Base-by-base conservation (phyloP, 2,113 vertebrate genomes). In the Pteronura brasiliensis region DNA sequence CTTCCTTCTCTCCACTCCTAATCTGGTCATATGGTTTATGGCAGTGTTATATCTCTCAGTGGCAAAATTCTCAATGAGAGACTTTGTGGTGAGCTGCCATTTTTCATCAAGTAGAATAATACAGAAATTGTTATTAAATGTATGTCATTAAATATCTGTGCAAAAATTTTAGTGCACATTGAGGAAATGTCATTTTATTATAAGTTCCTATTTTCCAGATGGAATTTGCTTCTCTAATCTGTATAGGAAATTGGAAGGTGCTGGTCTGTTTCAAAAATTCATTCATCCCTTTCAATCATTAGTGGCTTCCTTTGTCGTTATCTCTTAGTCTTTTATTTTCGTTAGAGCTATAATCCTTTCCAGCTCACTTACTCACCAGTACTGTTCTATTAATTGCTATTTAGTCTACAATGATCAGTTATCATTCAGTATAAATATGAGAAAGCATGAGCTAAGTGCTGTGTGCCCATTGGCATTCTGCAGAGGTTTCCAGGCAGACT, bases 101-200 rank as follows among this genome's bases (percentile, higher is more conserved):
- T 76, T 72, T 77, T 10, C 42, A 52, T 39, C 15, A 20, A 94
- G 42, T 57, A 65, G 15, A 90, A 80, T 57, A 57, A 36, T 42
- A 79, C 36, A 69, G 34, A 74, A 76, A 39, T 59, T 47, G 23
- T 76, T 47, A 29, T 63, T 59, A 67, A 83, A 71, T 76, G n/a
- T 42, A 86, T 96, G 39, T 21, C 63, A 57, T 55, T 29, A 83
- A 36, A n/a, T 71, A 74, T 20, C 44, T 39, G 8, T 65, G 83
- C 95, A 92, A 67, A 93, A 93, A 88, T 96, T 97, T 93, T 95
- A 96, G 34, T 83, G 59, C 84, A 94, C 81, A 92, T 92, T 98
- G 95, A 88, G 84, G 82, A 98, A 97, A 86, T 94, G n/a, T 67
- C 88, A 95, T 88, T 96, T 98, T 98, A 59, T 72, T 93, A 1